Evolutionary conservation across 2,113 vertebrate genomes (phyloP).

Genomic region (Pogonocichla stellata): DNA sequence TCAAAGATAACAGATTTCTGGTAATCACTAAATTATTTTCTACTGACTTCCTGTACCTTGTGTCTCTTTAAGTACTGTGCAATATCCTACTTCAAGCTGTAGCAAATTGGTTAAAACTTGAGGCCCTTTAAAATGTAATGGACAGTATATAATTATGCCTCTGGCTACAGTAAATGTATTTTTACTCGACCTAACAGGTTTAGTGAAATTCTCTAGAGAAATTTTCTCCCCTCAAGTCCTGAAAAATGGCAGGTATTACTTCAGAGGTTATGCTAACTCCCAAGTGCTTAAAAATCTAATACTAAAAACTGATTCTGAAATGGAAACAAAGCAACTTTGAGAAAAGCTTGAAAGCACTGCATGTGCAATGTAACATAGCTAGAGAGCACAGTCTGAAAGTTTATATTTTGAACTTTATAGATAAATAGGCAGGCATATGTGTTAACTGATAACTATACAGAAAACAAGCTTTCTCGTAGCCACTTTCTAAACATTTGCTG

Average conservation of each 20-base stretch:
- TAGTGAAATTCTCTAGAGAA: neutral
- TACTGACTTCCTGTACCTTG: neutral
- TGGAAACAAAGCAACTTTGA: neutral
- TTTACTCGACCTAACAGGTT: neutral
- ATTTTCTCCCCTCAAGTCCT: neutral
- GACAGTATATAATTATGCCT: neutral
- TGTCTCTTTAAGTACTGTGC: neutral
- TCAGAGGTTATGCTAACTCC: neutral
- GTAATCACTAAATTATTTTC: neutral
- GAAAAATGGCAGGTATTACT: neutral
- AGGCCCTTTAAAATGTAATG: neutral
- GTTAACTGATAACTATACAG: neutral
- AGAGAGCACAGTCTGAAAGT: neutral
- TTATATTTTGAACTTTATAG: neutral
- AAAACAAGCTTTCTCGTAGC: neutral
- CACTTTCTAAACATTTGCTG: neutral
- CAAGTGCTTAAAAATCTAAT: neutral
- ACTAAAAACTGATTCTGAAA: neutral
- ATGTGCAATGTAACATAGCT: neutral
- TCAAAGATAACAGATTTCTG: neutral
- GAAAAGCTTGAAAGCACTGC: neutral
- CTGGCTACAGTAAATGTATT: neutral
- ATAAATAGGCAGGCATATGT: neutral
- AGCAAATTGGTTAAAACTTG: neutral
- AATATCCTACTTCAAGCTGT: neutral